Conservation (phyloP, 1,140 invertebrate species). For the Eciton burchellii region DNA sequence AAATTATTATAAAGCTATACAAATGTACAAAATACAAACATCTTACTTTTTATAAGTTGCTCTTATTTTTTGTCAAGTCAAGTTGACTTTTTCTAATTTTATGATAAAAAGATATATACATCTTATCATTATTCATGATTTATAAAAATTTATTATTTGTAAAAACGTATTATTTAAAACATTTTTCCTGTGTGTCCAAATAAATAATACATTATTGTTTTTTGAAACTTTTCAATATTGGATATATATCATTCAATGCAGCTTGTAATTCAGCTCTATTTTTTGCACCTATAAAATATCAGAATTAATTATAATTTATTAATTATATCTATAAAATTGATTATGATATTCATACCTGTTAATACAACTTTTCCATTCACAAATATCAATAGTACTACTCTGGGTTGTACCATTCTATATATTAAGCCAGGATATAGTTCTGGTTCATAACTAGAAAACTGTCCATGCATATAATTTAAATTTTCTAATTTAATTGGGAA, state of each 20-base stretch:
- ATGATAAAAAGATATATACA: background rate
- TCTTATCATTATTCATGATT: background rate
- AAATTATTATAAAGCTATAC: conserved; percentile 5
- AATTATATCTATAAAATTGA: conserved; percentile 14
- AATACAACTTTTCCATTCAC: conserved; percentile 99
- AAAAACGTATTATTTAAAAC: too few relatives aligned
- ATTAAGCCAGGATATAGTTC: conserved; percentile 98
- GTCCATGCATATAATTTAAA: conserved; percentile 96
- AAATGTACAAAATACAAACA: conserved; percentile 20
- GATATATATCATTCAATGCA: conserved; percentile 98
- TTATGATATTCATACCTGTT: conserved; percentile 89
- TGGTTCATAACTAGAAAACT: conserved; percentile 95
- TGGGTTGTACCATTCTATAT: conserved; percentile 98
- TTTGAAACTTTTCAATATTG: conserved; percentile 97
- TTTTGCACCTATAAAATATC: conserved; percentile 93
- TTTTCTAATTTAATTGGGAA: conserved; percentile 99
- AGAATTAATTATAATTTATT: background rate
- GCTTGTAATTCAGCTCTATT: conserved; percentile 96
- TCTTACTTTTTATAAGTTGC: background rate
- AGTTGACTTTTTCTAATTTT: background rate
- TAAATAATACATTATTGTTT: conserved; percentile 88
- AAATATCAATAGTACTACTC: conserved; percentile 98
- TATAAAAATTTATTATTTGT: too few relatives aligned
- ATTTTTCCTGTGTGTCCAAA: background rate
- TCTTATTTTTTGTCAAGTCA: too few relatives aligned